Evolutionary conservation across 2,113 vertebrate species (phyloP).

Genomic region (Ramphastos sulfuratus): DNA sequence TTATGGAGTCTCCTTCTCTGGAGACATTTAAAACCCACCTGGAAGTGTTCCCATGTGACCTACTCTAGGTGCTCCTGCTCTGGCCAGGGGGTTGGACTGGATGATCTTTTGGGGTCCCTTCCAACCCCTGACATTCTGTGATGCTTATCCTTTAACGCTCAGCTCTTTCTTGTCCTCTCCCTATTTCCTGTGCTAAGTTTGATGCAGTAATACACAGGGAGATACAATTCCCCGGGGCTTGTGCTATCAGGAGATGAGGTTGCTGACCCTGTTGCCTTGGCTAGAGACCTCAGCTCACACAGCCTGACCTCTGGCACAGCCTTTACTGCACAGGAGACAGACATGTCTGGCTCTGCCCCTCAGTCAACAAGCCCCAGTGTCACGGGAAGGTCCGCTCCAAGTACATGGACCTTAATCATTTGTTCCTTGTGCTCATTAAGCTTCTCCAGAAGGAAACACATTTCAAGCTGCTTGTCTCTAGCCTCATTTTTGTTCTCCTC

Average conservation of each 20-base stretch:
- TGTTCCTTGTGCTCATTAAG: background rate
- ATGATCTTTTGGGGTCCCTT: too few species aligned
- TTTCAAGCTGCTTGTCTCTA: background rate
- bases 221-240: background rate
- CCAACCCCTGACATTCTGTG: too few species aligned
- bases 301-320: fast-evolving
- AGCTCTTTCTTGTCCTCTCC: background rate
- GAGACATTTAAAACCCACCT: too few species aligned
- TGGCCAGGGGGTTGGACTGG: too few species aligned
- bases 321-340: background rate
- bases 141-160: background rate
- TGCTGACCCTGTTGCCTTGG: background rate
- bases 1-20: too few species aligned
- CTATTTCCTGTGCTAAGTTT: background rate
- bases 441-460: background rate
- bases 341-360: background rate
- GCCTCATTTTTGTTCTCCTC: background rate
- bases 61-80: too few species aligned
- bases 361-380: background rate
- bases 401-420: background rate
- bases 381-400: fast-evolving
- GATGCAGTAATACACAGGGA: background rate
- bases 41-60: too few species aligned
- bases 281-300: background rate
- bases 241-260: background rate